phyloP scores from a whole-genome alignment of 2,797 vertebrate species.

The Borostomias antarcticus region DNA sequence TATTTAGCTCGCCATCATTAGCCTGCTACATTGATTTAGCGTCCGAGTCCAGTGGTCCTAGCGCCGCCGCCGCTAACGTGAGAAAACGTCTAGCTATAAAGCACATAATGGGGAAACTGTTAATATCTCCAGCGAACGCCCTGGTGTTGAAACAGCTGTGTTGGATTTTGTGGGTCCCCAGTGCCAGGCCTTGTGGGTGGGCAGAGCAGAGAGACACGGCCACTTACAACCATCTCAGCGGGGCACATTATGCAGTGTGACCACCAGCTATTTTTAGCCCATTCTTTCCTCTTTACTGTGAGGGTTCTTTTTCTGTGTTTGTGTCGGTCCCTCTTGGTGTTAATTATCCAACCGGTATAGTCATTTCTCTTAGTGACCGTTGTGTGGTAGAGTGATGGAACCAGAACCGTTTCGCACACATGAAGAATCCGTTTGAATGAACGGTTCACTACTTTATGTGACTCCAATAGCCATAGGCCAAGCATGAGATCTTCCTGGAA shows the following conservation, averaged over 20 bases:
- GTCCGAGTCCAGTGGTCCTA: not conserved
- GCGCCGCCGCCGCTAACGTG: not conserved
- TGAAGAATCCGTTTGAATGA: no score
- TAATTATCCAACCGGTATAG: not conserved
- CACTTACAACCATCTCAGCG: slow-evolving; percentile 7
- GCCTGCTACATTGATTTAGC: not conserved
- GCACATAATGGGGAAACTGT: not conserved
- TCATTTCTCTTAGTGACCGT: not conserved
- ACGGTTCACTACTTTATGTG: no score
- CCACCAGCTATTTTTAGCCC: not conserved
- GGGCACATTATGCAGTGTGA: not conserved
- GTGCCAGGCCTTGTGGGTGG: slow-evolving; percentile 7
- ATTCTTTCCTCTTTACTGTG: not conserved
- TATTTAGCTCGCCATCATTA: slow-evolving; percentile 8
- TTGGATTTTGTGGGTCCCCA: not conserved
- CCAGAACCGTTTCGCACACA: no score
- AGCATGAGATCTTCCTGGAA: no score
- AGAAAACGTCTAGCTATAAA: not conserved
- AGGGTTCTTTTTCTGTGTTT: no score
- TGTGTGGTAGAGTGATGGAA: no score
- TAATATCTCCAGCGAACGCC: not conserved
- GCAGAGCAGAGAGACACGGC: not conserved
- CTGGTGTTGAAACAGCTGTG: slow-evolving; percentile 25
- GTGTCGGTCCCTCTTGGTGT: not conserved
- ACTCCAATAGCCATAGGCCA: no score